Base-by-base conservation (phyloP, 2,888 invertebrate genomes). In the Tholera decimalis region DNA sequence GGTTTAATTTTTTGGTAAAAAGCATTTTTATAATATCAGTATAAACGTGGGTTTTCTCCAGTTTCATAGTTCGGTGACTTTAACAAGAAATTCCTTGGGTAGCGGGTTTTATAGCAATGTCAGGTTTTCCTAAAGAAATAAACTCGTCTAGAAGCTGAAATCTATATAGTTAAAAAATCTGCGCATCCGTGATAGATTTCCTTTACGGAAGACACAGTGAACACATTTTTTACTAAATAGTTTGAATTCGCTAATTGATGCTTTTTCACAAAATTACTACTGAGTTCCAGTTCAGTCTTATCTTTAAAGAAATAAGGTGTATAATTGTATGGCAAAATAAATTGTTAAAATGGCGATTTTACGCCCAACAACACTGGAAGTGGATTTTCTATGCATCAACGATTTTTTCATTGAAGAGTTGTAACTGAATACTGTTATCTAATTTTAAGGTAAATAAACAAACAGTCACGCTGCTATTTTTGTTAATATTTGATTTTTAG, bases 321-420 rank as follows among this genome's bases (percentile, higher is more conserved):
- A 53, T 39, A 61, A 43, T 73, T 1, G 26, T 41, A 41, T 30
- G 28, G 9, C 13, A 57, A 22, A 24, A 22, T 20, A 51, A 44
- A 43, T 69, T 43, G 49, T 1, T 46, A 18, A 49, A 55, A 30
- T 41, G 20, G n/a, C 8, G 37, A 77, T 79, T 67, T 73, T 70
- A 67, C 77, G 73, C 46, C 54, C 13, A 66, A 59, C 5, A 20
- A 53, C 50, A 33, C 46, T 53, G 63, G 61, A 61, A 72, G 55
- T 63, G 68, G 55, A 70, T 79, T 67, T 63, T 66, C 44, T 62
- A 70, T 68, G 77, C 50, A 57, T 58, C 62, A 50, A 54, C 39
- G 50, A 63, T 65, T 67, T 71, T 51, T 20, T 43, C 9, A 15
- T 51, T 46, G 44, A 20, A 39, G 11, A 43, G 30, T 26, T 51